Base-by-base conservation (phyloP, 2,113 vertebrate genomes). In the Calidris pugnax region DNA sequence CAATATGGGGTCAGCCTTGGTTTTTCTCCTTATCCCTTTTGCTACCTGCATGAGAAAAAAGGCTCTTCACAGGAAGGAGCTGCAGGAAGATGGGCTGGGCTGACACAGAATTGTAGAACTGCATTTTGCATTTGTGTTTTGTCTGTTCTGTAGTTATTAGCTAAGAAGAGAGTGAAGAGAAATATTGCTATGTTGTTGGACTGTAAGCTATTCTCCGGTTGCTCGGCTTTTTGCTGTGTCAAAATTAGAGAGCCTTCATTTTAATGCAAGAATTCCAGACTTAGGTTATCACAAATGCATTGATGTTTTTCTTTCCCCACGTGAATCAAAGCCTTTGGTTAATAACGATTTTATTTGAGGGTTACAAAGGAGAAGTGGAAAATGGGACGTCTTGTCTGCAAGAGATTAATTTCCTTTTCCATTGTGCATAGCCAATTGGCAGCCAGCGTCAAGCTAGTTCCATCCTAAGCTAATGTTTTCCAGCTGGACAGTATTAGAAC, bases 401-500 rank as follows among this genome's bases (percentile, higher is more conserved):
- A 90, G 83, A 75, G 87, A 88, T 93, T 93, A 75, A 68, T 96
- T 97, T 89, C 63, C 71, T 90, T 89, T 91, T 87, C 93, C 83
- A 87, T 95, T 95, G 95, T 92, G 67, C 47, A 1, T 27, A 62
- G 91, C 90, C 97, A 92, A 14, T 51, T 95, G 87, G 94, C 95
- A 91, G 39, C 86, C 77, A 45, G 41, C 87, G 67, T 81, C 93
- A 81, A 68, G 39, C 81, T 17, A 77, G 90, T 74, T 86, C 87
- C 91, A 90, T 90, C 88, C 85, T 64, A 83, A 94, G 95, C 85
- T 93, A 55, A 93, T 89, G 76, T 87, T 90, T 93, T 96, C 92
- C 95, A 97, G 67, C 93, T 93, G 97, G 95, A 90, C 81, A 45
- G n/a, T 87, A 85, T 96, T 89, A 93, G 74, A 97, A 45, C 81